These are phyloP conservation scores for Drosophila asahinai DNA, from an alignment of 1,140 invertebrate genomes.

Conservation along the genomic window DNA sequence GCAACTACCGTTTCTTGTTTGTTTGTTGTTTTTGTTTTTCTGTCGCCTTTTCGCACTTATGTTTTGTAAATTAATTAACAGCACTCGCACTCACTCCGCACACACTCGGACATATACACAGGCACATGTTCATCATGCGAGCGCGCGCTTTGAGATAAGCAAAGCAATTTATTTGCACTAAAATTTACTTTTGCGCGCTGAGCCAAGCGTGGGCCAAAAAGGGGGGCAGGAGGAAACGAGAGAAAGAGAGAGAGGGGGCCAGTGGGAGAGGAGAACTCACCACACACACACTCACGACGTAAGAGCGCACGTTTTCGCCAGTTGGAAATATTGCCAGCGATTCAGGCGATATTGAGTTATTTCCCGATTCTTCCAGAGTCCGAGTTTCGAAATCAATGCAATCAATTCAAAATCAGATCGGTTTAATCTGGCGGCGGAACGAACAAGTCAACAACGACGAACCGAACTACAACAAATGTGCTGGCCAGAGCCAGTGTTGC, in stretches of 20 bases:
- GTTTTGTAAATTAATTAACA: constrained; percentile 76
- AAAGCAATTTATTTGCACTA: constrained; percentile 81
- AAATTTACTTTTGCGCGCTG: constrained; percentile 77
- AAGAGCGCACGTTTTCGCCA: constrained; percentile 63
- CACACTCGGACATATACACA: constrained; percentile 27
- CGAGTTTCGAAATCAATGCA: constrained; percentile 31
- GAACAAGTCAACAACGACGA: constrained; percentile 25
- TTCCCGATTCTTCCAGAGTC: constrained; percentile 22
- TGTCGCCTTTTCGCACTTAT: constrained; percentile 27
- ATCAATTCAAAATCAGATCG: constrained; percentile 26
- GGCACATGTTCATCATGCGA: constrained; percentile 51
- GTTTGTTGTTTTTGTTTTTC: constrained; percentile 27
- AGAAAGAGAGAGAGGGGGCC: constrained; percentile 9
- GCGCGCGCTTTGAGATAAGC: constrained; percentile 75
- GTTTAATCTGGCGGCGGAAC: constrained; percentile 26
- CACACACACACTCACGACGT: constrained; percentile 66
- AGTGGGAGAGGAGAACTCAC: constrained; percentile 63
- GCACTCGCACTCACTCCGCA: constrained; percentile 55
- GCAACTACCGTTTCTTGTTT: constrained; percentile 42
- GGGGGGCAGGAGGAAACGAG: neutral
- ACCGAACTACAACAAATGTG: constrained; percentile 28
- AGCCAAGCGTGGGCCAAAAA: constrained; percentile 12
- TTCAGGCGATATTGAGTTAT: neutral
- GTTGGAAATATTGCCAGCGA: constrained; percentile 10
- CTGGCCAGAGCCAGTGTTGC: constrained; percentile 2